Evolutionary conservation across 2,797 vertebrate species (phyloP).

Genomic region (Chrosomus eos): DNA sequence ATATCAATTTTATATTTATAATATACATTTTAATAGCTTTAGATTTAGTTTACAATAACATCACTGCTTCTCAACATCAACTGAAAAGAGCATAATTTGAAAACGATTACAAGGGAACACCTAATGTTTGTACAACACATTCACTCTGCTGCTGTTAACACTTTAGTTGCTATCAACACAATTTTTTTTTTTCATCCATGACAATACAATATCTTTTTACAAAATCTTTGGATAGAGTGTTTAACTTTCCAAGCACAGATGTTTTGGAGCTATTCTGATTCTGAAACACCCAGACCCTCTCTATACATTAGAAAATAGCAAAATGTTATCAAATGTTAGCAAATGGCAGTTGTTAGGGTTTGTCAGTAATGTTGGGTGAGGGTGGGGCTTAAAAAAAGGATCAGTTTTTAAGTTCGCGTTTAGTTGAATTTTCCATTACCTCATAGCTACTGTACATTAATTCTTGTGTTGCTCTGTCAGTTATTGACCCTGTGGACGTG

Average conservation of each 20-base stretch:
- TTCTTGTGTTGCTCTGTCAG: slow-evolving; percentile 51
- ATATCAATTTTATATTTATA: too few relatives aligned
- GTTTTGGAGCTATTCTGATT: not conserved
- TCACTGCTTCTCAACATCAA: not conserved
- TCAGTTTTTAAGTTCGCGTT: not conserved
- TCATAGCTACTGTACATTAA: slow-evolving; percentile 8
- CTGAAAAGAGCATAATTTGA: not conserved
- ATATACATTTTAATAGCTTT: not conserved
- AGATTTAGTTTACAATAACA: not conserved
- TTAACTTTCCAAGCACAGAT: not conserved
- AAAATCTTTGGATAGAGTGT: not conserved
- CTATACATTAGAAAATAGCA: not conserved
- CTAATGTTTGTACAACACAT: not conserved
- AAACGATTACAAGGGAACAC: not conserved
- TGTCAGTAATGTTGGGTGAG: not conserved
- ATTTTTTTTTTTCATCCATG: too few relatives aligned
- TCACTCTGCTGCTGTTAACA: not conserved
- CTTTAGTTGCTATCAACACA: not conserved
- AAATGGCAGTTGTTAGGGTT: not conserved
- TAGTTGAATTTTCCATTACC: not conserved
- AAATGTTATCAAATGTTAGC: not conserved
- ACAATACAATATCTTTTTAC: not conserved
- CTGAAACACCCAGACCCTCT: not conserved
- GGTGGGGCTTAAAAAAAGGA: not conserved
- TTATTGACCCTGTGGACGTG: slow-evolving; percentile 53